Evolutionary conservation across 2,888 invertebrate genomes (phyloP), one percentile per base, ranked within the genome.

Genomic region (Stenoptilia bipunctidactyla): DNA sequence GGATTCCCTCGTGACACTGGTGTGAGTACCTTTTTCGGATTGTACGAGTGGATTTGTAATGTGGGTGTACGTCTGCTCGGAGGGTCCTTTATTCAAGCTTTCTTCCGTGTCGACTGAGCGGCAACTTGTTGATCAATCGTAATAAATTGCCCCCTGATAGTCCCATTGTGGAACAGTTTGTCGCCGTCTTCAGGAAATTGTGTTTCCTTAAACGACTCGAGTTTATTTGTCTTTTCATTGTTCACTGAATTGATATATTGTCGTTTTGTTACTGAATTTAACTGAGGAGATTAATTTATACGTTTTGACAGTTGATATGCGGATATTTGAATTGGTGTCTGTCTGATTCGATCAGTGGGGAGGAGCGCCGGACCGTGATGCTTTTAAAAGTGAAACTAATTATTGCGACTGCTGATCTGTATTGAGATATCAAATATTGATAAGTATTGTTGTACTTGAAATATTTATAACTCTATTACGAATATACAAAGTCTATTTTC

Each of bases 101-200:
- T 65, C 56, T 58, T 66, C 65, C 66, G 47, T 3, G 53, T 54
- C 58, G 55, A 54, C 52, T 39, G 66, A 77, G 75, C 73, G 65
- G 71, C 82, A 68, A 83, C 83, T 83, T 83, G 83, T 83, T 83
- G 83, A 80, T 71, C 83, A 77, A 73, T 80, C 71, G 79, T 80
- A 80, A 82, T 80, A 83, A 80, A 83, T 82, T 79, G 77, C 79
- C 72, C 70, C 71, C 75, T 69, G 77, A 75, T 77, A 74, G 77
- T 82, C 75, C 76, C 76, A 80, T 82, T 83, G 83, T 80, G 69
- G 71, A 72, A 61, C 67, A 56, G 72, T 77, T 83, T 82, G 83
- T 79, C 83, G 83, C 72, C 75, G 75, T 77, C 72, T 55, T 49
- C 63, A 76, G 79, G 80, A 80, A 82, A 76, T 75, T 70, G 74